These are phyloP conservation scores for Caerostris darwini DNA, from an alignment of 1,140 invertebrate species.

Conservation along the genomic window DNA sequence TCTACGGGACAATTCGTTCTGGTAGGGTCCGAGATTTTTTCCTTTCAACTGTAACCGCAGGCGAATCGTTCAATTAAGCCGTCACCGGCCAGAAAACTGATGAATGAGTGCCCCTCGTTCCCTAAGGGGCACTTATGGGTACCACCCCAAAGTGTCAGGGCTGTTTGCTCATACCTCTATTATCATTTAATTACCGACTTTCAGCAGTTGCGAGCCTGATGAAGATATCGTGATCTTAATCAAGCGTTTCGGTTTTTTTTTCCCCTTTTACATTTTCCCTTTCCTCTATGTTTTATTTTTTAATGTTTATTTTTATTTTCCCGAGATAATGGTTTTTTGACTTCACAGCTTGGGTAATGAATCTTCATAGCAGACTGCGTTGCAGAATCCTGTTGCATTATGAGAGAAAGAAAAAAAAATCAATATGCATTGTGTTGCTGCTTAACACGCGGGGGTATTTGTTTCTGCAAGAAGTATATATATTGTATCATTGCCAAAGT, in stretches of 20 bases:
- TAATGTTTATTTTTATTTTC: neutral
- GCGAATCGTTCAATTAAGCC: conserved; percentile 71
- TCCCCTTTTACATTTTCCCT: neutral
- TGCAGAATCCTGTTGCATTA: neutral
- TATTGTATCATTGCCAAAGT: too few relatives aligned
- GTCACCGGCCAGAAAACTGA: conserved; percentile 60
- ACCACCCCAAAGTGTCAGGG: conserved; percentile 67
- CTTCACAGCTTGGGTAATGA: neutral
- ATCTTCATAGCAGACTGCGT: neutral
- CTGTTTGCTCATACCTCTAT: conserved; percentile 68
- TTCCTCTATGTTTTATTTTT: too few relatives aligned
- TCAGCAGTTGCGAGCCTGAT: neutral
- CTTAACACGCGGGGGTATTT: neutral
- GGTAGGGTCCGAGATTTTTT: conserved; percentile 36
- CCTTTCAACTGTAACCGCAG: conserved; percentile 64
- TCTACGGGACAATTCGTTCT: conserved; percentile 38
- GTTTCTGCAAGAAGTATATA: too few relatives aligned
- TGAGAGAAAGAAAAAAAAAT: neutral
- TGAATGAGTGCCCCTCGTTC: conserved; percentile 55
- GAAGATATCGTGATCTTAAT: conserved; percentile 69
- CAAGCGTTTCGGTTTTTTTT: conserved; percentile 45
- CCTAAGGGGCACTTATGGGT: conserved; percentile 26
- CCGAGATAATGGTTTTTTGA: conserved; percentile 18
- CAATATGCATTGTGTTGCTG: neutral
- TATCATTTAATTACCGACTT: conserved; percentile 71